Conservation (phyloP, 2,797 vertebrate species). For the Delichon dasypus region DNA sequence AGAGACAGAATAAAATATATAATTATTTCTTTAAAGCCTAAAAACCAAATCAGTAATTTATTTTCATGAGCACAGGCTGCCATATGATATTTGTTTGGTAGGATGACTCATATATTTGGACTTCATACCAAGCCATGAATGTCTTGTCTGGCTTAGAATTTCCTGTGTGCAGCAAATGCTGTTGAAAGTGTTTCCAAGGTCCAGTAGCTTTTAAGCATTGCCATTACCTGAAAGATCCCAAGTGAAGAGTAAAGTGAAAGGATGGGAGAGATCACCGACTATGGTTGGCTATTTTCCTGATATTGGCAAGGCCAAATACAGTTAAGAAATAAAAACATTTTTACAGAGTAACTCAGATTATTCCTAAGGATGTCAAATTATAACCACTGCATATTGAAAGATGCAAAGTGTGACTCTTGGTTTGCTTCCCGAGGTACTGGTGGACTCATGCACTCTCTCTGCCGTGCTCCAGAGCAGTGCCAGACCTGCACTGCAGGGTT, state of each 20-base stretch:
- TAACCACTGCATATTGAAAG: background rate
- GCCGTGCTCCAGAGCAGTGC: background rate
- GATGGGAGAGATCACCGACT: background rate
- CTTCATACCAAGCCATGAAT: background rate
- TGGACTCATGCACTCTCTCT: background rate
- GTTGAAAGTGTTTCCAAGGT: background rate
- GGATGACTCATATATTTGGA: background rate
- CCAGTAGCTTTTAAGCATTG: background rate
- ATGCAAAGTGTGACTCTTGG: background rate
- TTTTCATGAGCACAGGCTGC: constrained; percentile 9
- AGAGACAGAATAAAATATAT: constrained; percentile 18
- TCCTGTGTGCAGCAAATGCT: background rate
- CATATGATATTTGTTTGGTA: background rate
- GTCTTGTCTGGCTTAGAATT: background rate
- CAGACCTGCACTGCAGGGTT: background rate
- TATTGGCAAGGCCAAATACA: background rate
- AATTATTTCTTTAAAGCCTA: background rate
- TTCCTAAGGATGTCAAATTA: background rate
- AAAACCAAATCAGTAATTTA: background rate
- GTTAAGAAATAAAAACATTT: background rate
- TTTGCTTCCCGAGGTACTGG: background rate
- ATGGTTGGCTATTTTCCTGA: background rate
- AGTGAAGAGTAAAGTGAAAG: background rate
- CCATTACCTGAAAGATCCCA: background rate
- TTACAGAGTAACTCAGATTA: background rate